These are phyloP conservation scores for Protomyctophum bolini DNA, from an alignment of 2,113 vertebrate species.

Conservation along the genomic window DNA sequence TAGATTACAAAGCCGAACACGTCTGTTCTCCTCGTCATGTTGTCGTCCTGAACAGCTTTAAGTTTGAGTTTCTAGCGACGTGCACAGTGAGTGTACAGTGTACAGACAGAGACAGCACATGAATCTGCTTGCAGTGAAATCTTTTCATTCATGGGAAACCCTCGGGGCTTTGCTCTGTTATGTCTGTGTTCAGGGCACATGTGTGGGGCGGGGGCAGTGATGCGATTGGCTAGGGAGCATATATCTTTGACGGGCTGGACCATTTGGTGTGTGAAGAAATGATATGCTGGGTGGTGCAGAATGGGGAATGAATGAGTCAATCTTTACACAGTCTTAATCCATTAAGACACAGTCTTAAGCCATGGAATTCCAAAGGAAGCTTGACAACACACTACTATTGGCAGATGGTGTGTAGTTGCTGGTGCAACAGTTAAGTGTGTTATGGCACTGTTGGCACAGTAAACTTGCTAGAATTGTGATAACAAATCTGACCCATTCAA, in stretches of 20 bases:
- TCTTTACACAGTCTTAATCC: neutral
- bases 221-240: conserved; percentile 47
- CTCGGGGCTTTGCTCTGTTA: neutral
- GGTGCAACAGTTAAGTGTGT: conserved; percentile 14
- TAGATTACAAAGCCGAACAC: neutral
- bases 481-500: neutral
- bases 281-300: neutral
- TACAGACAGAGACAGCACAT: neutral
- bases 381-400: neutral
- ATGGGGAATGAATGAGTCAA: conserved; percentile 14
- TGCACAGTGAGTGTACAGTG: no score
- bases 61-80: neutral
- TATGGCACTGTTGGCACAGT: neutral
- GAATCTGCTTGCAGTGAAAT: conserved; percentile 19
- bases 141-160: neutral
- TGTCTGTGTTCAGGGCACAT: conserved; percentile 15
- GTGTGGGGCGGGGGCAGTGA: conserved; percentile 2
- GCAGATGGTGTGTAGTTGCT: neutral
- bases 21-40: neutral
- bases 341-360: conserved; percentile 9
- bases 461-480: neutral
- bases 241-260: conserved; percentile 2
- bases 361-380: conserved; percentile 8
- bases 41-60: neutral
- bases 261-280: conserved; percentile 29